phyloP scores from a whole-genome alignment of 1,140 invertebrate species.

The Drosophila persimilis region DNA sequence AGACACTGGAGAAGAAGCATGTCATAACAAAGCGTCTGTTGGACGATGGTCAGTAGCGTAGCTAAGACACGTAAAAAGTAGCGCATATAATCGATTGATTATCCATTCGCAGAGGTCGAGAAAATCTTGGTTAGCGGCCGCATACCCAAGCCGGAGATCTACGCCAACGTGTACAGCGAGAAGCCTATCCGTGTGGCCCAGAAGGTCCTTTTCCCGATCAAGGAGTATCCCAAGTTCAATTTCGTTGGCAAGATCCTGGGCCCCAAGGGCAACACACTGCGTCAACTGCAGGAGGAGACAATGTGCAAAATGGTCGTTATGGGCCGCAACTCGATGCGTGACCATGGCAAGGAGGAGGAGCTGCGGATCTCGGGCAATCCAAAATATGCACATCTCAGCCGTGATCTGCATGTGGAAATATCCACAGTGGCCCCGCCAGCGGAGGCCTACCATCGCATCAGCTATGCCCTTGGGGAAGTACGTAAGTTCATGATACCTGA shows the following conservation, averaged over 20 bases:
- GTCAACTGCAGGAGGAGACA: conserved; percentile 96
- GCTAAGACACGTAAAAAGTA: conserved; percentile 11
- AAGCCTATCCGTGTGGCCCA: conserved; percentile 92
- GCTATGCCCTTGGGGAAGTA: conserved; percentile 92
- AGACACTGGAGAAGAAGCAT: conserved; percentile 75
- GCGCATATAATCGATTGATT: conserved; percentile 32
- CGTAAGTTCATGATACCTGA: conserved; percentile 89
- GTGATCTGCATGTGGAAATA: conserved; percentile 97
- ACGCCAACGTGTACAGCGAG: conserved; percentile 93
- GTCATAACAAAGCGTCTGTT: conserved; percentile 75
- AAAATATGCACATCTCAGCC: conserved; percentile 95
- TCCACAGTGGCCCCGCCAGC: conserved; percentile 94
- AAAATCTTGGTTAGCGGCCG: conserved; percentile 86
- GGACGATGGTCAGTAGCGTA: conserved; percentile 68
- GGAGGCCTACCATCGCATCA: conserved; percentile 95
- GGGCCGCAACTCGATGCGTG: conserved; percentile 97
- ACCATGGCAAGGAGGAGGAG: conserved; percentile 96
- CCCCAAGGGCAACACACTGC: conserved; percentile 96
- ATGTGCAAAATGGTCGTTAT: conserved; percentile 98
- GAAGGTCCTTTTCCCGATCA: conserved; percentile 92
- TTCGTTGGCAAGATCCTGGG: conserved; percentile 97
- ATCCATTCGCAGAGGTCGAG: conserved; percentile 85
- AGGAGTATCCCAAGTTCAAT: conserved; percentile 96
- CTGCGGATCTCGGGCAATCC: conserved; percentile 93
- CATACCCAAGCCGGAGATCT: conserved; percentile 86